Conservation (phyloP, 2,888 invertebrate species). For the Antheraea yamamai region DNA sequence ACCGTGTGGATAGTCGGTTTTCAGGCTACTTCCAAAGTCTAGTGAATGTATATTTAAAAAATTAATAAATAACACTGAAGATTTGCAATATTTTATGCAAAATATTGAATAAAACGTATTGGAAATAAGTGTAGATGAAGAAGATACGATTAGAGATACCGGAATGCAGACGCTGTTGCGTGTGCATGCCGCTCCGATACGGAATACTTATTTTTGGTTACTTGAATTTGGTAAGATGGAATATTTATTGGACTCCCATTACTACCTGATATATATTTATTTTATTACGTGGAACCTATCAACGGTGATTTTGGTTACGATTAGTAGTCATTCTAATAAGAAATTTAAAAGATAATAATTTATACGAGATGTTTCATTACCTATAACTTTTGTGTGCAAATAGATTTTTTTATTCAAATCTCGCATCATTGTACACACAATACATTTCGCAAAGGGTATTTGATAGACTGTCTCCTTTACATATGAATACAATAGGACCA, state of each 20-base stretch:
- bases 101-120: background rate
- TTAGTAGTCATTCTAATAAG: no score
- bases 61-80: background rate
- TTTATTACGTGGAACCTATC: background rate
- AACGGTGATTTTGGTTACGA: no score
- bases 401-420: no score
- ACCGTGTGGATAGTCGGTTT: background rate
- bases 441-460: no score
- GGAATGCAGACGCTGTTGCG: conserved; percentile 49
- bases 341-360: no score
- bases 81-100: background rate
- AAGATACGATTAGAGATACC: conserved; percentile 52
- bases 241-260: background rate
- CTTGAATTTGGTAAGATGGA: conserved; percentile 40
- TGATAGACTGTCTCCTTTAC: no score
- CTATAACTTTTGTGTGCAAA: no score
- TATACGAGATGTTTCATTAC: no score
- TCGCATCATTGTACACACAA: no score
- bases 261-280: background rate
- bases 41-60: background rate
- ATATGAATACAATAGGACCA: no score
- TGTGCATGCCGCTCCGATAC: conserved; percentile 50
- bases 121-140: conserved; percentile 7
- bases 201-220: conserved; percentile 54
- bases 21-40: background rate